Evolutionary conservation across 53 echinoderm and acorn worm genomes (phyloP).

Genomic region (Paracentrotus lividus): DNA sequence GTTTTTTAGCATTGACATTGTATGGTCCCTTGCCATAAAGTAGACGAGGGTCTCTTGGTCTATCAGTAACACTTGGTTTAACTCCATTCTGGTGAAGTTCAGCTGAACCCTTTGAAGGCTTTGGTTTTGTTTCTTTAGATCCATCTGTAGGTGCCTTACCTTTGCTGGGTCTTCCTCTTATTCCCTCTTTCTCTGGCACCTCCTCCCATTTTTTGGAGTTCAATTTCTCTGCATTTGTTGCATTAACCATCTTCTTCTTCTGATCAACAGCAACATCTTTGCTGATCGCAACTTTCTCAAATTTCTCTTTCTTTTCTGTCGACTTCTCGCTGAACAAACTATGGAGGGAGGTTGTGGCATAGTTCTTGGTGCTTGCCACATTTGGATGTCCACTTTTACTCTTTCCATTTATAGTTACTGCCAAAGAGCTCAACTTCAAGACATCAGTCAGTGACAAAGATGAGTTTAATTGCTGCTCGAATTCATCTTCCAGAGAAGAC

Average conservation of each 20-base stretch:
- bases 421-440: slow-evolving; percentile 26
- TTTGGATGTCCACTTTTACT: neutral
- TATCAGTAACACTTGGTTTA: slow-evolving; percentile 7
- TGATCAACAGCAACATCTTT: neutral
- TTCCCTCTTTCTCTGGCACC: neutral
- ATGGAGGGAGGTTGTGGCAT: slow-evolving; percentile 8
- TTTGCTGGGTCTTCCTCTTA: neutral
- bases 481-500: neutral
- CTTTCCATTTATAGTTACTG: slow-evolving; percentile 13
- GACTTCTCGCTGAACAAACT: slow-evolving; percentile 24
- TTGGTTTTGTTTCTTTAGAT: neutral
- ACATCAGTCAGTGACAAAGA: neutral
- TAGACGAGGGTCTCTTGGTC: slow-evolving; percentile 39
- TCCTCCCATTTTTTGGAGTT: neutral
- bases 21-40: slow-evolving; percentile 41
- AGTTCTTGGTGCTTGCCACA: neutral
- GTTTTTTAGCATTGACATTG: neutral
- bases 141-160: neutral
- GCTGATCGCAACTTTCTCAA: neutral
- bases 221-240: neutral
- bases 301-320: neutral
- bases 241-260: neutral
- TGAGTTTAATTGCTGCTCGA: neutral
- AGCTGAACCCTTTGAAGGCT: neutral
- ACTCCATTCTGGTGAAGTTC: neutral